Evolutionary conservation across 2,888 invertebrate species (phyloP), one percentile per base, ranked within the genome.

Genomic region (Pecten maximus): DNA sequence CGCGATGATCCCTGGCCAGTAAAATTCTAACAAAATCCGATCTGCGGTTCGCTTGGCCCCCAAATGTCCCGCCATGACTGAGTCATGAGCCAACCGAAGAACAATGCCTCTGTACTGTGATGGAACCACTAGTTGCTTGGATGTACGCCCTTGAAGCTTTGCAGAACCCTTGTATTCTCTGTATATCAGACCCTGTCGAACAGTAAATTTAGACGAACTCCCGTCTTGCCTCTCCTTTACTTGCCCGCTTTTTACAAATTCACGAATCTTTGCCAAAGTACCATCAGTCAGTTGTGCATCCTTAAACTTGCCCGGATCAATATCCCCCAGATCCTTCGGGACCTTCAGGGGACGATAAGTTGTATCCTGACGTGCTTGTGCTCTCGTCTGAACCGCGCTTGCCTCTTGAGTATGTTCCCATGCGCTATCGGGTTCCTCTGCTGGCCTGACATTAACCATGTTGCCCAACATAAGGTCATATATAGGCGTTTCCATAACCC

Each of bases 31-130:
- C 16, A 87, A 40, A 1, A 93, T 88, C 39, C 91, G 90, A 54
- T 90, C 89, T 28, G 88, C 48, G 12, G 92, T 93, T 88, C 89
- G 89, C 92, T 92, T 35, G 90, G 89, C 89, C 92, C 74, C 16
- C n/a, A n/a, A n/a, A n/a, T n/a, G n/a, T n/a, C n/a, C n/a, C n/a
- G n/a, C n/a, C n/a, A n/a, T n/a, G n/a, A 92, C 90, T 28, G 89
- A 88, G 35, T 93, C 92, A 91, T 93, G 92, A 44, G 91, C 92
- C 28, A 92, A 40, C 50, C 50, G 54, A 44, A 93, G 19, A 23
- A 93, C 92, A 40, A 87, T 40, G 40, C 35, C 35, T 60, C 92
- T 89, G 40, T 88, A 87, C 60, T 74, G 44, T 0, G 35, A 87
- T n/a, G 92, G 92, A 40, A 92, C 91, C n/a, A 91, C 88, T 40